phyloP scores from a whole-genome alignment of 2,113 vertebrate genomes.

The Hymenochirus boettgeri region DNA sequence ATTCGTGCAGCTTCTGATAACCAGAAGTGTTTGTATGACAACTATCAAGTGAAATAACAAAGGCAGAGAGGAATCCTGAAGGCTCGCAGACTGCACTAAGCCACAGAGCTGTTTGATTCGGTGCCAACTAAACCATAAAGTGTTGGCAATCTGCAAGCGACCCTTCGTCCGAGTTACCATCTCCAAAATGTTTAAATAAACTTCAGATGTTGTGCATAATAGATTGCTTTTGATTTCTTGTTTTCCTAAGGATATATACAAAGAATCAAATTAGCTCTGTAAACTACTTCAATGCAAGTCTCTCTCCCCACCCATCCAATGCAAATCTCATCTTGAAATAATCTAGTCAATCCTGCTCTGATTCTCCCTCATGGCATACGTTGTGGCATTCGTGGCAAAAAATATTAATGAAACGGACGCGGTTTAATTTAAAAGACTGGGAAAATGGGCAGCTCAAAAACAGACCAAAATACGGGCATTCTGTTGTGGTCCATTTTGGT shows the following conservation, averaged over 20 bases:
- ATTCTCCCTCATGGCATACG: too few relatives aligned
- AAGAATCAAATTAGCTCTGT: slow-evolving; percentile 2
- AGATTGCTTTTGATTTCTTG: slow-evolving; percentile 47
- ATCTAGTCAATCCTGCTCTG: too few relatives aligned
- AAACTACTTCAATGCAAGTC: not conserved
- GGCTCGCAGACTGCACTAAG: slow-evolving; percentile 44
- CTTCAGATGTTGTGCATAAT: slow-evolving; percentile 73
- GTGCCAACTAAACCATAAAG: slow-evolving; percentile 68
- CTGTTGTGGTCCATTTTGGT: too few relatives aligned
- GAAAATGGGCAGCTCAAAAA: too few relatives aligned
- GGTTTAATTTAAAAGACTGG: too few relatives aligned
- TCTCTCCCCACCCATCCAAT: not conserved
- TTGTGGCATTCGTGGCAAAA: too few relatives aligned
- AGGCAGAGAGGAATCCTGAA: slow-evolving; percentile 54
- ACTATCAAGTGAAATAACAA: slow-evolving; percentile 35
- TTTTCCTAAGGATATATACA: slow-evolving; percentile 50
- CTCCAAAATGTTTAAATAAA: slow-evolving; percentile 71
- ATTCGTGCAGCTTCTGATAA: not conserved
- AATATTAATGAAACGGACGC: too few relatives aligned
- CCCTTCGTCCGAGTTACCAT: slow-evolving; percentile 61
- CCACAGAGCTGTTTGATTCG: slow-evolving; percentile 62
- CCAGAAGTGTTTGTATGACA: not conserved
- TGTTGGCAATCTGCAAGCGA: slow-evolving; percentile 71
- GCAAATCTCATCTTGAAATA: not conserved
- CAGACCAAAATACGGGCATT: too few relatives aligned